Conservation (phyloP, 2,888 invertebrate genomes). For the Yponomeuta cagnagella region DNA sequence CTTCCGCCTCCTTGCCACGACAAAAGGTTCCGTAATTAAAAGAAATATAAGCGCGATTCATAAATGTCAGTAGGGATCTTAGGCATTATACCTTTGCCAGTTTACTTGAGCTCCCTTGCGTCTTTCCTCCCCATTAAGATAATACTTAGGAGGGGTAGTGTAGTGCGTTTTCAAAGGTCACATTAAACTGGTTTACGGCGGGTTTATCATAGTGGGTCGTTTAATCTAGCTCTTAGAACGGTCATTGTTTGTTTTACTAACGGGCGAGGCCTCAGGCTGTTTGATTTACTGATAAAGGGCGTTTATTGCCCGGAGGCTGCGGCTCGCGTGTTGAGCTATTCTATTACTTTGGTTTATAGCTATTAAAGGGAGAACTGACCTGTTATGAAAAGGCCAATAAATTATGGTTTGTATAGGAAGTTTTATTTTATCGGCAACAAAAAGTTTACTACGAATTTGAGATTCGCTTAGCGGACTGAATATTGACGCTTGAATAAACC, state of each 20-base stretch:
- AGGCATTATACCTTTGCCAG: conserved; percentile 53
- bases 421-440: too few relatives aligned
- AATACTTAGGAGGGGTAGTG: conserved; percentile 15
- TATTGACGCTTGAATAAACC: too few relatives aligned
- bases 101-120: conserved; percentile 29
- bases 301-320: conserved; percentile 6
- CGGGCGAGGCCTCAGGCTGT: neutral
- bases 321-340: neutral
- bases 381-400: too few relatives aligned
- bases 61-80: conserved; percentile 65
- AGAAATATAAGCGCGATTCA: conserved; percentile 74
- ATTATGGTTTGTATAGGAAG: too few relatives aligned
- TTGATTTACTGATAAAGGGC: conserved; percentile 10
- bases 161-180: conserved; percentile 31
- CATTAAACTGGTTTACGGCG: conserved; percentile 35
- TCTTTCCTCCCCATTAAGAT: neutral
- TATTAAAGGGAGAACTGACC: too few relatives aligned
- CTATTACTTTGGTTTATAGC: too few relatives aligned
- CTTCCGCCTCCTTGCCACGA: conserved; percentile 27
- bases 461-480: too few relatives aligned
- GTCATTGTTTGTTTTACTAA: conserved; percentile 20
- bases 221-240: conserved; percentile 69
- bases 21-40: conserved; percentile 64
- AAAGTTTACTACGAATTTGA: too few relatives aligned
- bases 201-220: conserved; percentile 61